phyloP scores from a whole-genome alignment of 1,140 invertebrate species.

The Drosophila trapezifrons region DNA sequence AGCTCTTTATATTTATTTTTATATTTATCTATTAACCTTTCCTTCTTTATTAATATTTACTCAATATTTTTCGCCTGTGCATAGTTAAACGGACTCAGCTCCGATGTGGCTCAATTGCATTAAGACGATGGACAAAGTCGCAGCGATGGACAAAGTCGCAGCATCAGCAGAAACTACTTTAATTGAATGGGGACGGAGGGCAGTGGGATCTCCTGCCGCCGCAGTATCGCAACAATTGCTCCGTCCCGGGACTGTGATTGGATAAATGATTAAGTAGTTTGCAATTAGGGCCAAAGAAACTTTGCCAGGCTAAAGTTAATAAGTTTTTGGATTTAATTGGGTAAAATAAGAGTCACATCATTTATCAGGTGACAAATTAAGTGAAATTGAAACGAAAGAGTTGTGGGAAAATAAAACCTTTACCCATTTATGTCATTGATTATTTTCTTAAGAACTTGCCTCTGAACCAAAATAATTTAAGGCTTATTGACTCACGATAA shows the following conservation, averaged over 20 bases:
- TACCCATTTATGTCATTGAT: too few relatives aligned
- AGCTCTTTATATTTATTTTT: neutral
- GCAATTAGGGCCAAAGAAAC: slow-evolving; percentile 24
- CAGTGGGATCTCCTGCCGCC: neutral
- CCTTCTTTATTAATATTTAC: neutral
- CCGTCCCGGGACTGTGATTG: slow-evolving; percentile 42
- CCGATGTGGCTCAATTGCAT: slow-evolving; percentile 45
- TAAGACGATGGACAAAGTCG: slow-evolving; percentile 34
- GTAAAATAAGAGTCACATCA: neutral
- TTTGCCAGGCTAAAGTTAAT: slow-evolving; percentile 9
- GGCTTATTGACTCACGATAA: neutral
- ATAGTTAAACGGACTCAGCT: slow-evolving; percentile 9
- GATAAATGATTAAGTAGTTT: slow-evolving; percentile 64
- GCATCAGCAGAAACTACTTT: slow-evolving; percentile 52
- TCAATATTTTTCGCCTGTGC: neutral
- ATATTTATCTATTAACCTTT: rapidly evolving
- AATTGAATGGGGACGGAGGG: slow-evolving; percentile 51
- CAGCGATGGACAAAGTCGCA: slow-evolving; percentile 27
- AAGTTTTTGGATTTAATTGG: slow-evolving; percentile 18
- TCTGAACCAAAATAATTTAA: neutral
- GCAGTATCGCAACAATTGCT: slow-evolving; percentile 26
- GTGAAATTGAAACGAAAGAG: neutral
- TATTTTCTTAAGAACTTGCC: neutral
- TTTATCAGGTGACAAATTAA: neutral
- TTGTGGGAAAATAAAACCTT: neutral